Evolutionary conservation across 2,888 invertebrate genomes (phyloP).

Genomic region (Drosophila greeni): DNA sequence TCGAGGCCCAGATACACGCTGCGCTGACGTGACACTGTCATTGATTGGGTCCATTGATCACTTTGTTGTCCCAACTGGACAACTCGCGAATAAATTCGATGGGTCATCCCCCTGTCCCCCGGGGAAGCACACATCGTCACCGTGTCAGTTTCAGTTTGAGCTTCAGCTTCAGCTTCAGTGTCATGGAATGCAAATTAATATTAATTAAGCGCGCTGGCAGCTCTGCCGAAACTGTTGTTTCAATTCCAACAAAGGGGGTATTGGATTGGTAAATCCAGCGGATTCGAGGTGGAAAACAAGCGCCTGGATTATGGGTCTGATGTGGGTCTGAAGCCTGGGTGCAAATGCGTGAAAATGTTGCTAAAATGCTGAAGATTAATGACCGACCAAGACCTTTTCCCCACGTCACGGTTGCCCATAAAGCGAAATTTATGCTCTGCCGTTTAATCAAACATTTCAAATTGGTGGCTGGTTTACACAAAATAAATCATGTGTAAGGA

Average conservation of each 20-base stretch:
- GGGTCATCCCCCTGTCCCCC: constrained; percentile 2
- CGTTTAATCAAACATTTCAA: constrained; percentile 41
- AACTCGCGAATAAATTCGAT: constrained; percentile 54
- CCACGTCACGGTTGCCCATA: constrained; percentile 23
- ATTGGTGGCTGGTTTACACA: constrained; percentile 29
- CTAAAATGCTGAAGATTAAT: constrained; percentile 35
- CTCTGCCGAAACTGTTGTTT: constrained; percentile 44
- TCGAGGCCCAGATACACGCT: constrained; percentile 33
- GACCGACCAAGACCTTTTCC: constrained; percentile 16
- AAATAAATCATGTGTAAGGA: constrained; percentile 27
- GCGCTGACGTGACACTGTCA: constrained; percentile 48
- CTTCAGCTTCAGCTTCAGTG: constrained; percentile 48
- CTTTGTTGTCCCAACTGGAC: constrained; percentile 42
- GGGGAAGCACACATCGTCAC: constrained; percentile 23
- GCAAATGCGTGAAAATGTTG: constrained; percentile 41
- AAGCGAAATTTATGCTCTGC: constrained; percentile 31
- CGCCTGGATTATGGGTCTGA: constrained; percentile 24
- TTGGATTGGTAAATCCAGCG: neutral
- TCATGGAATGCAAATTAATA: constrained; percentile 70
- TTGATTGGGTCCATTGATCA: constrained; percentile 60
- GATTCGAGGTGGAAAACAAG: constrained; percentile 8
- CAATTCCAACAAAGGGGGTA: constrained; percentile 28
- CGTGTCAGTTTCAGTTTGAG: constrained; percentile 45
- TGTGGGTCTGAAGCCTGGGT: constrained; percentile 18
- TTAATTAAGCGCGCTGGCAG: constrained; percentile 58